Evolutionary conservation across 2,888 invertebrate species (phyloP), one percentile per base, ranked within the genome.

Genomic region (Sepioteuthis lessoniana): DNA sequence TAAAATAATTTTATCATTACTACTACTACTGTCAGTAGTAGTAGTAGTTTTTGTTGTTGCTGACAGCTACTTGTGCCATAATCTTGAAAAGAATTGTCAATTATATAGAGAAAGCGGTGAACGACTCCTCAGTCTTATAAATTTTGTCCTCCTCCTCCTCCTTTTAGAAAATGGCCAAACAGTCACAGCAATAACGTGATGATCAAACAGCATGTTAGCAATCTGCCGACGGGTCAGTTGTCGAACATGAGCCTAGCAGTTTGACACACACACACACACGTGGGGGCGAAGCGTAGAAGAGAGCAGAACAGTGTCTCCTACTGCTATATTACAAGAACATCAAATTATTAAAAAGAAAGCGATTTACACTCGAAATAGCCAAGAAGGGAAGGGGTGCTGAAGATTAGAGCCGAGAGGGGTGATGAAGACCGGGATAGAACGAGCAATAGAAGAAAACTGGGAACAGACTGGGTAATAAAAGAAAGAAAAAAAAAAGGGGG

Each of bases 211-310:
- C 76, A 76, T 76, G 76, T 76, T 76, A 76, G 76, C 76, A 76
- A 76, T 76, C 76, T 76, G 76, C 76, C 76, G 76, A 76, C 76
- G 76, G 76, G 76, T 76, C 76, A 76, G 76, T 76, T 76, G 76
- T 76, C 10, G 76, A 76, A 76, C 76, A 76, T 35, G 76, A 76
- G 76, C 76, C n/a, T 16, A 76, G 76, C 76, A 76, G 25, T 55
- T 55, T 55, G 25, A 55, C 25, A 55, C 42, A 42, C 42, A 42
- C 42, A 42, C 42, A 42, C 42, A 42, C 55, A 55, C 25, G 55
- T 21, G 25, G 55, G 55, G 55, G 55, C 21, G 25, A 55, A 55
- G 25, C 55, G 7, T 21, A 25, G 25, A 25, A 13, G 1, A 5
- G 55, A 25, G 76, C 13, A 28, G 21, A 5, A 21, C 19, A 76